Evolutionary conservation across 1,140 invertebrate genomes (phyloP), one percentile per base, ranked within the genome.

Genomic region (Zaprionus gabonicus): DNA sequence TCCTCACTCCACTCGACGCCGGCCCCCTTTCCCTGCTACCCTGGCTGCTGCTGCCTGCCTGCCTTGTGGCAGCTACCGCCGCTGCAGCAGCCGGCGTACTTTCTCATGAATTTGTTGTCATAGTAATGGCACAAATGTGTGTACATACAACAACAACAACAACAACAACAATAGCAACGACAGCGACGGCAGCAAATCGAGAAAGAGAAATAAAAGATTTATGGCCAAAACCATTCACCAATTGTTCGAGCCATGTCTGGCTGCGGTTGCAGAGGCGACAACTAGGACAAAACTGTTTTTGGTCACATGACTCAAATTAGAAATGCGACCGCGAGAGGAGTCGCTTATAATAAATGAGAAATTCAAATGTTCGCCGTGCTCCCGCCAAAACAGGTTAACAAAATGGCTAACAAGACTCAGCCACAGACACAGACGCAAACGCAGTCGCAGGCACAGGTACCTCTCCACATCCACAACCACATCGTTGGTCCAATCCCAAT

Each of bases 241-340:
- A 87, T 87, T 87, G 84, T 87, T 85, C 72, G 49, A 56, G 72
- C 69, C 63, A 73, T 55, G 41, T 27, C 7, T 38, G 34, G 13
- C 31, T 51, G 56, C 64, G 66, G 71, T 77, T 65, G 74, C 78
- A 80, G 75, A 87, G 81, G 84, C 83, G 83, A 87, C 84, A 87
- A 87, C 84, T 87, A 88, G 83, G 83, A 88, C 84, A 87, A 87
- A 87, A 88, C 83, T 87, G 84, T 88, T 87, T 87, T 87, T 88
- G 83, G 83, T 87, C 83, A 87, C 80, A 87, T 84, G 84, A 87
- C 77, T 83, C 70, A 86, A 86, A 86, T 88, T 87, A 88, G 85
- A 87, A 87, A 87, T 87, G 83, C 81, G 69, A 56, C 62, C 56
- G 56, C 23, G 31, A 36, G n/a, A 38, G 12, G 12, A 36, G 15